Percentiles rank a stretch among this genome's conserved stretches.
phyloP scores from a whole-genome alignment of 1,140 invertebrate species.

The Dinothrombium tinctorium region DNA sequence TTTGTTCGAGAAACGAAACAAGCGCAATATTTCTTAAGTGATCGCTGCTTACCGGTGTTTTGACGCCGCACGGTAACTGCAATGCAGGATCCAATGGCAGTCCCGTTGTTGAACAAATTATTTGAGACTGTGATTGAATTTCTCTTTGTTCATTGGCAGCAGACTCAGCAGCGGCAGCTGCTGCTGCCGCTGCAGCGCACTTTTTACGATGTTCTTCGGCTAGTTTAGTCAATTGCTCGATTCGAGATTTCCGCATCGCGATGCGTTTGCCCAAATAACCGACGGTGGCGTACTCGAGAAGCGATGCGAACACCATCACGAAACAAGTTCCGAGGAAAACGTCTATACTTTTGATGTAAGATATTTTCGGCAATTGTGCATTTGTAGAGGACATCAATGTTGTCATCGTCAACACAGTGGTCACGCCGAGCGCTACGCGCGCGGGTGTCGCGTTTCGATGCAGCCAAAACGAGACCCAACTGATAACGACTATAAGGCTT shows the following conservation, averaged over 20 bases:
- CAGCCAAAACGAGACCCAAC: slow-evolving; percentile 28
- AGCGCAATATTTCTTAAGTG: too few relatives aligned
- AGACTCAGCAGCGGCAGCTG: slow-evolving; percentile 8
- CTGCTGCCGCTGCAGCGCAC: slow-evolving; percentile 12
- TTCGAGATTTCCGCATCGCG: slow-evolving; percentile 74
- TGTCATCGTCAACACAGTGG: slow-evolving; percentile 56
- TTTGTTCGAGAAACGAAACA: too few relatives aligned
- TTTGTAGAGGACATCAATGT: slow-evolving; percentile 97
- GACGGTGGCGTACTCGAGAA: slow-evolving; percentile 55
- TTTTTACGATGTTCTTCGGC: slow-evolving; percentile 38
- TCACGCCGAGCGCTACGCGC: slow-evolving; percentile 27
- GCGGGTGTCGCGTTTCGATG: slow-evolving; percentile 23
- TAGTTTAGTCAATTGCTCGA: slow-evolving; percentile 61
- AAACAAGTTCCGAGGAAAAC: slow-evolving; percentile 93
- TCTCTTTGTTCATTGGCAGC: slow-evolving; percentile 1
- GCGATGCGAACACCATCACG: slow-evolving; percentile 32
- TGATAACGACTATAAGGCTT: slow-evolving; percentile 26
- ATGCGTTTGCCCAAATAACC: slow-evolving; percentile 85
- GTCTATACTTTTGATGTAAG: slow-evolving; percentile 94
- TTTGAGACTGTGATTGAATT: not conserved
- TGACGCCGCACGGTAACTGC: not conserved
- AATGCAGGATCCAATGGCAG: not conserved
- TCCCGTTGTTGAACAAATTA: slow-evolving; percentile 1
- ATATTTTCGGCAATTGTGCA: slow-evolving; percentile 88
- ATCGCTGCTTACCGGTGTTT: not conserved